Percentiles rank a stretch among this genome's conserved stretches.
Conservation (phyloP, 2,888 invertebrate genomes). For the Leucozona laternaria region DNA sequence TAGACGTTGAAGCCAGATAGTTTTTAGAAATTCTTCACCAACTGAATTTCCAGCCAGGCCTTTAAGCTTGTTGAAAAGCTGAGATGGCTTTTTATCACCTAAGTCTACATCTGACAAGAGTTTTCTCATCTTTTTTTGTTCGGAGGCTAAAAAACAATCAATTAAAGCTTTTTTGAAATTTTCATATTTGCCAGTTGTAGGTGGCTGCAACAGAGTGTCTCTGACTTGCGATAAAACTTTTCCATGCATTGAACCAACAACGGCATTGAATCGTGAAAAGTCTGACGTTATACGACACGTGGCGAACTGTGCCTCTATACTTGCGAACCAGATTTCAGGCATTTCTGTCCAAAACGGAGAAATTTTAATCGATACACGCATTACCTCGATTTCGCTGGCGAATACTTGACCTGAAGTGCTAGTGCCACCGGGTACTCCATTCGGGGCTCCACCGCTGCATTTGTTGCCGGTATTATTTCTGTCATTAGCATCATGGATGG, state of each 20-base stretch:
- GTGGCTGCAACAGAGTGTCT: slow-evolving; percentile 55
- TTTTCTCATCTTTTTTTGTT: slow-evolving; percentile 48
- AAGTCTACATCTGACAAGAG: slow-evolving; percentile 47
- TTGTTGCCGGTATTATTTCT: background rate
- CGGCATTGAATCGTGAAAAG: slow-evolving; percentile 72
- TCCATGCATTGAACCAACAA: slow-evolving; percentile 59
- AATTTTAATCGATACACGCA: slow-evolving; percentile 59
- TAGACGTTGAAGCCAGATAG: slow-evolving; percentile 46
- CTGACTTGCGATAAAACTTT: slow-evolving; percentile 45
- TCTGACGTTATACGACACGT: slow-evolving; percentile 70
- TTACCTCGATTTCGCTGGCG: slow-evolving; percentile 3
- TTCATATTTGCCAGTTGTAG: slow-evolving; percentile 37
- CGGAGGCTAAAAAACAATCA: slow-evolving; percentile 45
- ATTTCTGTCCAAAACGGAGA: slow-evolving; percentile 76
- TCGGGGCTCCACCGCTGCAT: background rate
- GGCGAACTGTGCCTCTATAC: slow-evolving; percentile 76
- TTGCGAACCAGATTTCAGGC: slow-evolving; percentile 78
- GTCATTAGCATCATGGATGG: background rate
- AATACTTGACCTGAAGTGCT: slow-evolving; percentile 15
- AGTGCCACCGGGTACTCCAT: background rate
- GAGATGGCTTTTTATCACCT: no score
- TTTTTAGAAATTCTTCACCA: slow-evolving; percentile 45
- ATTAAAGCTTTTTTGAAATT: slow-evolving; percentile 48
- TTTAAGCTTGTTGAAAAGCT: slow-evolving; percentile 47
- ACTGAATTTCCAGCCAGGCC: slow-evolving; percentile 29